Conservation (phyloP, 2,888 invertebrate species). For the Melinopterus prodromus region DNA sequence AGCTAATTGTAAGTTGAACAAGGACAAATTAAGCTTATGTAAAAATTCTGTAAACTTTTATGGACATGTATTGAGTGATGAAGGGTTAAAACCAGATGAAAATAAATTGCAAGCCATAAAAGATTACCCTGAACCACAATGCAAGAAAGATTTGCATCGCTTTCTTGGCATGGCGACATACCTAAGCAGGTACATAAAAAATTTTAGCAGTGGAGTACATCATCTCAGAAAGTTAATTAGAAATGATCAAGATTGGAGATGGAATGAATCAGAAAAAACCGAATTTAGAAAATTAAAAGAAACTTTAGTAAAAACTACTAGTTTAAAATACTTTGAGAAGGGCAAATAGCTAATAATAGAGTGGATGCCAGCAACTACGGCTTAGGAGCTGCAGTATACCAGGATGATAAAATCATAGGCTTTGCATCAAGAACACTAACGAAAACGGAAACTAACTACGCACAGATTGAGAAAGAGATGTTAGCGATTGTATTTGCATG, state of each 20-base stretch:
- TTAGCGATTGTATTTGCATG: constrained; percentile 40
- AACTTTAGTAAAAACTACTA: constrained; percentile 8
- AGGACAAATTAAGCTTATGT: no score
- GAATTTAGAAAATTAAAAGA: constrained; percentile 22
- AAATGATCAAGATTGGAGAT: constrained; percentile 5
- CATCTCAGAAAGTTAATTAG: constrained; percentile 15
- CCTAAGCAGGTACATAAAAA: constrained; percentile 29
- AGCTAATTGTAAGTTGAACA: no score
- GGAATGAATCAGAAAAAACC: constrained; percentile 16
- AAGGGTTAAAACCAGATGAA: constrained; percentile 30
- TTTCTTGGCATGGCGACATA: constrained; percentile 32
- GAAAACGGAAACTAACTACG: constrained; percentile 32
- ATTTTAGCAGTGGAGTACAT: constrained; percentile 19
- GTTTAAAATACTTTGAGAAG: constrained; percentile 28
- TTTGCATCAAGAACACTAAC: constrained; percentile 42
- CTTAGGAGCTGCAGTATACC: constrained; percentile 42
- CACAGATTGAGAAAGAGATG: constrained; percentile 36
- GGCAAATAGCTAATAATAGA: constrained; percentile 25
- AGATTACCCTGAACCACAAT: constrained; percentile 22
- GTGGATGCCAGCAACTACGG: constrained; percentile 32
- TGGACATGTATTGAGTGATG: constrained; percentile 16
- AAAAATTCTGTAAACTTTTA: no score
- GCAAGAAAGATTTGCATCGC: constrained; percentile 21
- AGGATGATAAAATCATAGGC: constrained; percentile 42
- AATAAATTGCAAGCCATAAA: constrained; percentile 22